Conservation (phyloP, 1,140 invertebrate species). For the Phocides pigmalion region DNA sequence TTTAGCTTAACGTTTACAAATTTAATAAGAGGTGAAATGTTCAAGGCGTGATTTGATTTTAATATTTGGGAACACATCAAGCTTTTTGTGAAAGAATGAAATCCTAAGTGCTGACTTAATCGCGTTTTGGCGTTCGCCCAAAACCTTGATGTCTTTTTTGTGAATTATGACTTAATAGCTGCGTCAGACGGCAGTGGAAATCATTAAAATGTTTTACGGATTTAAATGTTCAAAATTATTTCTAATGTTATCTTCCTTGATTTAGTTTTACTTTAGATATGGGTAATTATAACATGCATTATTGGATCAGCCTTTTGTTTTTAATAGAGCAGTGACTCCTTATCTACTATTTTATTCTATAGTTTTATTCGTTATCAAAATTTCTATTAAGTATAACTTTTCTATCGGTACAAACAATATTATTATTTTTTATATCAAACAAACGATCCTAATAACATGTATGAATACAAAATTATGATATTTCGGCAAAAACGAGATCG, state of each 20-base stretch:
- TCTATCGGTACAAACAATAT: too few relatives aligned
- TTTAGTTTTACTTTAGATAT: too few relatives aligned
- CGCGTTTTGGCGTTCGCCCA: constrained; percentile 27
- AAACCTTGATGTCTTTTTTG: constrained; percentile 32
- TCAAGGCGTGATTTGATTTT: constrained; percentile 8
- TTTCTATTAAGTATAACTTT: too few relatives aligned
- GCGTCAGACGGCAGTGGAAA: constrained; percentile 22
- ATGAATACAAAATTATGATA: too few relatives aligned
- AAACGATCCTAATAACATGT: too few relatives aligned
- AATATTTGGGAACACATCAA: constrained; percentile 18
- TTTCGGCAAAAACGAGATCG: too few relatives aligned
- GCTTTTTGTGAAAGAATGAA: constrained; percentile 28
- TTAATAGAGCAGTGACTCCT: too few relatives aligned
- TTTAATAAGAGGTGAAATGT: not conserved
- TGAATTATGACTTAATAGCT: constrained; percentile 25
- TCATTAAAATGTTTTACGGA: constrained; percentile 10
- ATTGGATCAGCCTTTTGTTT: too few relatives aligned
- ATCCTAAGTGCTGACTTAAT: constrained; percentile 33
- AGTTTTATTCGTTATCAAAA: too few relatives aligned
- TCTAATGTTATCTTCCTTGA: not conserved
- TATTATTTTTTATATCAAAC: too few relatives aligned
- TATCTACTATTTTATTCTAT: too few relatives aligned
- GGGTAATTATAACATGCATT: too few relatives aligned
- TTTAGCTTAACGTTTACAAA: not conserved
- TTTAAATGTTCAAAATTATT: not conserved